Conservation (phyloP, 1,140 invertebrate species). For the Olivierus martensii region DNA sequence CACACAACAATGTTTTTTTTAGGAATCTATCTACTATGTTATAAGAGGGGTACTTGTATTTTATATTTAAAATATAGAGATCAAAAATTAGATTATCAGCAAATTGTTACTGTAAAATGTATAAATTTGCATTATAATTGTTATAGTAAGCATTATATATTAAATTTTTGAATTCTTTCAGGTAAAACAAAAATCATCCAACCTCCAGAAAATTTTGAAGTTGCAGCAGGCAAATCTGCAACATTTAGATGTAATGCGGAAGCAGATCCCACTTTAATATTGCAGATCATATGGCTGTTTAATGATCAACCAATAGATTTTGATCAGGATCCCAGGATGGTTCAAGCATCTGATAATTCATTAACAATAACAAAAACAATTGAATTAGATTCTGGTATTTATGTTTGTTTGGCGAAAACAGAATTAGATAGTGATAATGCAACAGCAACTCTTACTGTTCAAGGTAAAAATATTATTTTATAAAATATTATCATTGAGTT, state of each 20-base stretch:
- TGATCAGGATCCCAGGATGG: slow-evolving; percentile 19
- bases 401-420: slow-evolving; percentile 87
- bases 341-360: slow-evolving; percentile 59
- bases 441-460: slow-evolving; percentile 77
- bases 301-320: slow-evolving; percentile 16
- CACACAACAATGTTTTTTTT: no score
- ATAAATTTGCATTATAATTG: background rate
- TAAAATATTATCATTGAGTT: no score
- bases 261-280: slow-evolving; percentile 57
- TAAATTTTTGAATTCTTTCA: background rate
- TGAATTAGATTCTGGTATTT: slow-evolving; percentile 85
- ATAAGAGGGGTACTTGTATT: background rate
- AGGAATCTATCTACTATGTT: no score
- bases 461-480: slow-evolving; percentile 34
- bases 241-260: slow-evolving; percentile 89
- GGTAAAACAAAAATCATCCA: slow-evolving; percentile 67
- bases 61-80: background rate
- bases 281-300: slow-evolving; percentile 45
- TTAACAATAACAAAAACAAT: slow-evolving; percentile 85
- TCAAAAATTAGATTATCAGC: background rate
- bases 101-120: background rate
- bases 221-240: slow-evolving; percentile 66
- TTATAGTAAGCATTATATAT: background rate
- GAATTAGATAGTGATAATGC: slow-evolving; percentile 68
- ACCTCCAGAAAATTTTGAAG: slow-evolving; percentile 76